Evolutionary conservation across 2,888 invertebrate species (phyloP), one percentile per base, ranked within the genome.

Genomic region (Perizoma flavofasciatum): DNA sequence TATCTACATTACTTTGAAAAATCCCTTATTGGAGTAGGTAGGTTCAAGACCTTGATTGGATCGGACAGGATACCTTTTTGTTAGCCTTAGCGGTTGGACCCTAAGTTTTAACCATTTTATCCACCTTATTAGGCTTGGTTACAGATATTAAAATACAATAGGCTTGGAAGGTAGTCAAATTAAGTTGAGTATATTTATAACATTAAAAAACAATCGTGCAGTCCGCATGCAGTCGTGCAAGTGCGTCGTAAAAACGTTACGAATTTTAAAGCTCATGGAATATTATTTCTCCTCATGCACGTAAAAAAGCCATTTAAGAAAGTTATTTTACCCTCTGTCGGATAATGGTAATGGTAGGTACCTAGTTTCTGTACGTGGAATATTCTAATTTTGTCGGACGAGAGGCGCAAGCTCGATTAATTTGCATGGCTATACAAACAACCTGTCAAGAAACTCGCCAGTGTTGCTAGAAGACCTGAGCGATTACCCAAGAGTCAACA

Each of bases 261-360:
- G 46, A 48, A 48, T 48, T 51, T 41, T 6, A 34, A 43, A 35
- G 22, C 22, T 33, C 49, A 49, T 55, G 8, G 50, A 47, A 54
- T 56, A 63, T 59, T 52, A 56, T 63, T 57, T 54, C 58, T 47
- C 48, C 10, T 56, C 60, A 63, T 59, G 58, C 58, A 62, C 53
- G 40, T 58, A 61, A 63, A 67, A 50, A 49, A 60, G 58, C 39
- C 55, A 63, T 61, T 64, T 57, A 59, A 55, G 52, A 57, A 67
- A 59, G 59, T 60, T 63, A 63, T 59, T 58, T 60, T 54, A 59
- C 59, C 57, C 58, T 61, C 53, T 55, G 57, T 59, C 41, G 53
- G 50, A 61, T 56, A 56, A 66, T 43, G 41, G 46, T 49, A 57
- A 63, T 61, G 61, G 58, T 2, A 22, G 22, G 22, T 22, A 22